A percentile compares a stretch with the other conserved stretches of the same genome.
phyloP scores from a whole-genome alignment of 2,797 vertebrate species.

The Morelia viridis region DNA sequence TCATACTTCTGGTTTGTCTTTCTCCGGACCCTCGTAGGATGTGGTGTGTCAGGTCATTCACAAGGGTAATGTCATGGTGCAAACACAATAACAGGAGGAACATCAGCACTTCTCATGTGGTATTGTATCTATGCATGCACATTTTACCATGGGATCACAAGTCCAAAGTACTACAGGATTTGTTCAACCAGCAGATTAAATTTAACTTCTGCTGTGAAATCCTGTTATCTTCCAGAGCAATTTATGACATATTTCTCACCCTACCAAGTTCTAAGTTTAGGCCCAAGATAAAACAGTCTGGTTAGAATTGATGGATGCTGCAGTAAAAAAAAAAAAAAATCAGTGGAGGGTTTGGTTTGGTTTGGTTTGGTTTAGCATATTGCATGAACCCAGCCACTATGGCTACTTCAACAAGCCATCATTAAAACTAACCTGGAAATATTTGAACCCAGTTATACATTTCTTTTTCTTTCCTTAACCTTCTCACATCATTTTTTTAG shows the following conservation, averaged over 20 bases:
- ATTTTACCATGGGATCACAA: neutral
- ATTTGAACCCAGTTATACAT: neutral
- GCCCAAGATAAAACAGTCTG: neutral
- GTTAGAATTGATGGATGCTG: neutral
- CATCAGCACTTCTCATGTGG: neutral
- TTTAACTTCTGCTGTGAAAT: neutral
- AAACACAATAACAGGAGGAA: fast-evolving
- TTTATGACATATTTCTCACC: neutral
- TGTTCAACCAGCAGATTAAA: neutral
- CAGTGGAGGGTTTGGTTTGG: neutral
- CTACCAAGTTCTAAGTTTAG: neutral
- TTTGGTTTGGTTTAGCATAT: neutral
- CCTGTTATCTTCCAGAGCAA: neutral
- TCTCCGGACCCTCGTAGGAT: conserved; percentile 90
- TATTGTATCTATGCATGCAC: neutral
- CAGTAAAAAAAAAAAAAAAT: neutral
- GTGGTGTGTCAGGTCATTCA: conserved; percentile 85
- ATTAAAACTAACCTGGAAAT: neutral
- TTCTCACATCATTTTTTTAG: conserved; percentile 61
- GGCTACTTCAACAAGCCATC: neutral
- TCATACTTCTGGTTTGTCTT: conserved; percentile 93
- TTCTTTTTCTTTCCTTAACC: neutral
- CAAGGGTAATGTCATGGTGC: conserved; percentile 81
- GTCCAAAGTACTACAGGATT: neutral
- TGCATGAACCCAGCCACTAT: neutral